Evolutionary conservation across 2,113 vertebrate genomes (phyloP).

Genomic region (Puma concolor): DNA sequence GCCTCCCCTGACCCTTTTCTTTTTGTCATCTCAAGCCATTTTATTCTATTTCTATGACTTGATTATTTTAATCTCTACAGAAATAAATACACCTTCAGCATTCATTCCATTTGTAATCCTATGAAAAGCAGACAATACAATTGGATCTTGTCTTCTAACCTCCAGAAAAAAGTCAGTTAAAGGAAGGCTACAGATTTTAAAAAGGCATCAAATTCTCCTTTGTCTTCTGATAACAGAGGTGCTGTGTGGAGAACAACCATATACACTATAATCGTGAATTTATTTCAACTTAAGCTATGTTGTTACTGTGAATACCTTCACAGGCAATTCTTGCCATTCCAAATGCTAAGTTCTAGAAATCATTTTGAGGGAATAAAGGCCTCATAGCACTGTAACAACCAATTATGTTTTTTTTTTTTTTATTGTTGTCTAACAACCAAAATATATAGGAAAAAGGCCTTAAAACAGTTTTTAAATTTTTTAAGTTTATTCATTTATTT

Average conservation of each 20-base stretch:
- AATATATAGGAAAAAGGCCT: not conserved
- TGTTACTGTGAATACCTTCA: not conserved
- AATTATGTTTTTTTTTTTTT: not conserved
- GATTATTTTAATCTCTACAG: slow-evolving; percentile 39
- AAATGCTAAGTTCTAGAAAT: not conserved
- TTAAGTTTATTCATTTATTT: no score
- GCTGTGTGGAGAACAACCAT: not conserved
- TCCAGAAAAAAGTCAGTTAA: slow-evolving; percentile 43
- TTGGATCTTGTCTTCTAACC: not conserved
- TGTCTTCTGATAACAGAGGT: not conserved
- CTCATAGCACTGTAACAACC: not conserved
- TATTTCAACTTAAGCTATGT: not conserved
- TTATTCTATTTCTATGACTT: slow-evolving; percentile 1
- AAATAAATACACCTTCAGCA: not conserved
- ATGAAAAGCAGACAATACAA: not conserved
- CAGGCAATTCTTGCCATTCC: not conserved
- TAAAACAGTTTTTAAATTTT: not conserved
- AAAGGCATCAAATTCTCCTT: not conserved
- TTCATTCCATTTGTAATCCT: slow-evolving; percentile 3
- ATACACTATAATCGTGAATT: not conserved
- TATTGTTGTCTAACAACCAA: not conserved
- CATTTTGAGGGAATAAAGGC: not conserved
- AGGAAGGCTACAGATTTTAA: not conserved
- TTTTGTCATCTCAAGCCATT: slow-evolving; percentile 17
- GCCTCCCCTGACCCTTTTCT: not conserved